Conservation (phyloP, 1,140 invertebrate genomes). For the Drosophila bocqueti region DNA sequence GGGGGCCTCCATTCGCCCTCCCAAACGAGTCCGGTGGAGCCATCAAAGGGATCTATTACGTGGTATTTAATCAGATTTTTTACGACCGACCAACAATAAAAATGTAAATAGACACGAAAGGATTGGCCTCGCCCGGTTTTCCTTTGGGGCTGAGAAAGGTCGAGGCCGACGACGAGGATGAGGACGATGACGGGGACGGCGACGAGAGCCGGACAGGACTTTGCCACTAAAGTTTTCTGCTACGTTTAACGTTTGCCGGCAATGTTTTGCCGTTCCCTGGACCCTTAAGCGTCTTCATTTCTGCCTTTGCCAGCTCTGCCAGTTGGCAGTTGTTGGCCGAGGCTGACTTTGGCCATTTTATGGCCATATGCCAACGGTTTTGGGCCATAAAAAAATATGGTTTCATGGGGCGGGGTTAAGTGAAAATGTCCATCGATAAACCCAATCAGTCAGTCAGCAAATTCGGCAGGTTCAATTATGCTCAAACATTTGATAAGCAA, state of each 20-base stretch:
- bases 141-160: neutral
- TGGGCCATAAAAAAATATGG: conserved; percentile 70
- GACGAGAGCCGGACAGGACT: neutral
- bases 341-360: conserved; percentile 58
- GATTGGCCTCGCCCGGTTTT: conserved; percentile 41
- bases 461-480: conserved; percentile 51
- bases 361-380: conserved; percentile 67
- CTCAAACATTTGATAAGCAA: conserved; percentile 46
- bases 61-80: conserved; percentile 84
- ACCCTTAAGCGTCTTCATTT: conserved; percentile 43
- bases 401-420: conserved; percentile 46
- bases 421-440: conserved; percentile 59
- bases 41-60: conserved; percentile 77
- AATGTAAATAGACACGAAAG: conserved; percentile 82
- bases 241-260: conserved; percentile 59
- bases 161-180: neutral
- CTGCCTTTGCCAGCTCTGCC: neutral
- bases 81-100: conserved; percentile 77
- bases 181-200: neutral
- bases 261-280: conserved; percentile 23
- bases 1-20: neutral
- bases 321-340: conserved; percentile 7
- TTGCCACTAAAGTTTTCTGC: conserved; percentile 59
- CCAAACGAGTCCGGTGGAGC: conserved; percentile 9
- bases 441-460: conserved; percentile 56